These are phyloP conservation scores for Solenopsis invicta DNA, from an alignment of 1,140 invertebrate species.

Conservation along the genomic window DNA sequence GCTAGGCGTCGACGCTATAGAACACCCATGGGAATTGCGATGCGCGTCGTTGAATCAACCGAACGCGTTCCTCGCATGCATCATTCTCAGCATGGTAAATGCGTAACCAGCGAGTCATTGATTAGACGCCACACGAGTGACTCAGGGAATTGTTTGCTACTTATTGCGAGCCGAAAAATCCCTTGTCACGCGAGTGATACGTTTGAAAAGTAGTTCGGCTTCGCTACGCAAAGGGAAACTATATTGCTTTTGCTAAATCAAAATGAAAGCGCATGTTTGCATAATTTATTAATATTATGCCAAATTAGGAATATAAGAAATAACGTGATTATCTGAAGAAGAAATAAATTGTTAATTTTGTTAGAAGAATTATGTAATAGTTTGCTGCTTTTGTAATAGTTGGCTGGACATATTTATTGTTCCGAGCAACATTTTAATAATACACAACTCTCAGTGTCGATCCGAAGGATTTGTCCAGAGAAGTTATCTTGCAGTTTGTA, in stretches of 20 bases:
- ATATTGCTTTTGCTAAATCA: constrained; percentile 5
- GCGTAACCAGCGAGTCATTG: constrained; percentile 72
- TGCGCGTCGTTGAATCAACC: constrained; percentile 30
- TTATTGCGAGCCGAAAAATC: constrained; percentile 72
- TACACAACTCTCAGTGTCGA: background rate
- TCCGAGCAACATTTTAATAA: background rate
- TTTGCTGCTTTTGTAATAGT: background rate
- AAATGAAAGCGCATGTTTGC: background rate
- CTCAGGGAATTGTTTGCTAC: constrained; percentile 71
- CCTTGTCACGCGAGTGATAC: constrained; percentile 23
- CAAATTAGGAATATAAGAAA: background rate
- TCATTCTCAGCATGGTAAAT: constrained; percentile 72
- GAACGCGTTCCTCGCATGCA: constrained; percentile 55
- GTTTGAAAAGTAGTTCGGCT: constrained; percentile 9
- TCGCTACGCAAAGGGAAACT: background rate
- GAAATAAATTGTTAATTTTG: background rate
- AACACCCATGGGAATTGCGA: constrained; percentile 53
- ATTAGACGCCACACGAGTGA: constrained; percentile 73
- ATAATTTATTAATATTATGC: background rate
- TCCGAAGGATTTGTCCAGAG: background rate
- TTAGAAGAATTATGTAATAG: constrained; percentile 21
- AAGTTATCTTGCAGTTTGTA: constrained; percentile 39
- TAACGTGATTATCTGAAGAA: background rate
- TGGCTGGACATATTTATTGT: background rate
- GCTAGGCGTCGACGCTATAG: constrained; percentile 69